Base-by-base conservation (phyloP, 2,888 invertebrate genomes). In the Chaetoderma sp. region DNA sequence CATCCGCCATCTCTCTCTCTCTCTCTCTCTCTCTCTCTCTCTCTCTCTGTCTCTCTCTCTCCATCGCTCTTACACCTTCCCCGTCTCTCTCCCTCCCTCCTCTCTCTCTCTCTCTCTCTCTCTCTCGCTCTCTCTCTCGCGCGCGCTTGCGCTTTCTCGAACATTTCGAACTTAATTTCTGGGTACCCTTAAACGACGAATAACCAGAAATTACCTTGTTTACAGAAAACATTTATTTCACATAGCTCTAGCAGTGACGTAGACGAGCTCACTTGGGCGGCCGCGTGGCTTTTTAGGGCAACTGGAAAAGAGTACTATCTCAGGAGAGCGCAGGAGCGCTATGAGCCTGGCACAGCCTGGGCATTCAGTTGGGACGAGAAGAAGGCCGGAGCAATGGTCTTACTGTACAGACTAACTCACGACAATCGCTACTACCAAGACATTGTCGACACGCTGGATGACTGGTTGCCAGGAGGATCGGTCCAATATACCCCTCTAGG, bases 261-360 rank as follows among this genome's bases (percentile, higher is more conserved):
- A 8, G 76, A 76, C 56, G 76, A 76, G 58, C 55, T 75, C 33
- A 65, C 60, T 3, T 75, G 71, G 71, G 73, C 63, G 18, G 74
- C 74, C 21, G 58, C 65, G 13, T 76, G 76, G 76, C 60, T 76
- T 23, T 61, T 67, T 59, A 59, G 61, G 25, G 76, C 76, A 2
- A 75, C 73, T 21, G 39, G 45, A 4, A 71, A 74, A 10, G 45
- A 61, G 42, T n/a, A 2, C 10, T 75, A 75, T 55, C 58, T 71
- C 5, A 44, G 25, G 8, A 42, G 58, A 10, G 72, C 73, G 3
- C 42, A 66, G 33, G 44, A 57, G 18, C 58, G 57, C 50, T 39
- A 42, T n/a, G 45, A 21, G 16, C 49, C 28, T 10, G 54, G 44
- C 8, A 27, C 49, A 57, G 59, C 47, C 4, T 64, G 65, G 67